phyloP scores from a whole-genome alignment of 2,888 invertebrate genomes.

The Prosapia bicincta region DNA sequence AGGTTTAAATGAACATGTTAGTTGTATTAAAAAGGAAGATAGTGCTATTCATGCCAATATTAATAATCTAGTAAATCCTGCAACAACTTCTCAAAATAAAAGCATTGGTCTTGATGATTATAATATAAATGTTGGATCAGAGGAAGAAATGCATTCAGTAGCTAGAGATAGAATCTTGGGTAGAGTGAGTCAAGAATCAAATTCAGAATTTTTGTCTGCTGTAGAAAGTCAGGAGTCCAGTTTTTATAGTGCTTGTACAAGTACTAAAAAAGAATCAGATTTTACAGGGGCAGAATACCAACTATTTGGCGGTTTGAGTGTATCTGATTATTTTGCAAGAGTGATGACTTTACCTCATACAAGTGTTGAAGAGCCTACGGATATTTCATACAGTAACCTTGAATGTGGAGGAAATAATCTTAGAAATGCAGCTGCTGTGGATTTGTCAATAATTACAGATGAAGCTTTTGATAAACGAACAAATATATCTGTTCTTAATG shows the following conservation, averaged over 20 bases:
- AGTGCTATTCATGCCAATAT: too few relatives aligned
- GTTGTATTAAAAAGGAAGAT: neutral
- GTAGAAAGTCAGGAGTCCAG: neutral
- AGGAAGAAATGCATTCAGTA: neutral
- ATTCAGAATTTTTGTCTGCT: neutral
- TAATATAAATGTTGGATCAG: neutral
- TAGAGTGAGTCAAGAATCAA: neutral
- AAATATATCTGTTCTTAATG: neutral
- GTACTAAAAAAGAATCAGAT: neutral
- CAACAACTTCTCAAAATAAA: neutral
- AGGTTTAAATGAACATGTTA: neutral
- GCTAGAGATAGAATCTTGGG: neutral
- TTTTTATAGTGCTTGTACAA: neutral
- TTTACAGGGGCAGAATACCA: too few relatives aligned
- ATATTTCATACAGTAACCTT: neutral
- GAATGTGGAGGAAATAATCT: neutral
- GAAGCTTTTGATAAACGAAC: neutral
- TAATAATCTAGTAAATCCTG: too few relatives aligned
- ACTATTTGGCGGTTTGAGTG: too few relatives aligned
- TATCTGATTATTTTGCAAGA: too few relatives aligned
- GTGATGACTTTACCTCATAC: too few relatives aligned
- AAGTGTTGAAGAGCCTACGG: neutral
- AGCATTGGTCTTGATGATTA: neutral
- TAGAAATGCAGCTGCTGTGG: neutral
- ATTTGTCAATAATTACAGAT: neutral